These are phyloP conservation scores for Carassius gibelio DNA, from an alignment of 2,113 vertebrate genomes.

Conservation along the genomic window DNA sequence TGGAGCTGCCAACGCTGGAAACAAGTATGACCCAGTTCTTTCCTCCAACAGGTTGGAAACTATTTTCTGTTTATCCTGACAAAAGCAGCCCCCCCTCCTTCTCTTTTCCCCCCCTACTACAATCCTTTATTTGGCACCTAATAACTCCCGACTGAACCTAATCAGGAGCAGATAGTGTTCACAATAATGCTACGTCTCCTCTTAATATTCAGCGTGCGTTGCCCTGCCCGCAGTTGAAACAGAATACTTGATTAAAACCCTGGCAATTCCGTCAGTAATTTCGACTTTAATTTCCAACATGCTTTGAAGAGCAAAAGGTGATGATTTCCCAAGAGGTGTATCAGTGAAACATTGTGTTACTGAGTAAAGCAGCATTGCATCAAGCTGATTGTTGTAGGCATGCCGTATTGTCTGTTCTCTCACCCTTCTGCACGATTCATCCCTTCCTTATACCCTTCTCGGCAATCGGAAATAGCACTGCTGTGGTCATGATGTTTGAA, in stretches of 20 bases:
- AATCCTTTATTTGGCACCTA: constrained; percentile 57
- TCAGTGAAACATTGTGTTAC: constrained; percentile 55
- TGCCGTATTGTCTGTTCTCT: constrained; percentile 53
- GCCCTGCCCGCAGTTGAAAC: constrained; percentile 79
- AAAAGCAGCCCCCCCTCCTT: constrained; percentile 39
- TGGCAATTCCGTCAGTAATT: constrained; percentile 73
- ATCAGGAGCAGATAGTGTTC: constrained; percentile 73
- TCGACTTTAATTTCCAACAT: constrained; percentile 70
- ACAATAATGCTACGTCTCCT: constrained; percentile 65
- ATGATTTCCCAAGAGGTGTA: constrained; percentile 82
- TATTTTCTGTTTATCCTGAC: constrained; percentile 42
- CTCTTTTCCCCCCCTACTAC: constrained; percentile 27
- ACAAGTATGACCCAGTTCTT: constrained; percentile 66
- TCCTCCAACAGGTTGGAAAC: constrained; percentile 57
- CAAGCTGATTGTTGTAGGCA: constrained; percentile 60
- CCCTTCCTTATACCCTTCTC: not conserved
- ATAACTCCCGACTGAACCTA: constrained; percentile 61
- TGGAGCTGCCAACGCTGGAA: constrained; percentile 50
- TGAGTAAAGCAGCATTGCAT: constrained; percentile 62
- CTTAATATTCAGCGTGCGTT: constrained; percentile 78
- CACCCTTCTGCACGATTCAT: not conserved
- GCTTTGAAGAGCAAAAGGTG: constrained; percentile 76
- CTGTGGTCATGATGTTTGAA: not conserved
- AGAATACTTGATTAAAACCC: constrained; percentile 86
- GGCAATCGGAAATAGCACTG: constrained; percentile 1